These are phyloP conservation scores for Anableps anableps DNA, from an alignment of 2,797 vertebrate genomes.

Conservation along the genomic window DNA sequence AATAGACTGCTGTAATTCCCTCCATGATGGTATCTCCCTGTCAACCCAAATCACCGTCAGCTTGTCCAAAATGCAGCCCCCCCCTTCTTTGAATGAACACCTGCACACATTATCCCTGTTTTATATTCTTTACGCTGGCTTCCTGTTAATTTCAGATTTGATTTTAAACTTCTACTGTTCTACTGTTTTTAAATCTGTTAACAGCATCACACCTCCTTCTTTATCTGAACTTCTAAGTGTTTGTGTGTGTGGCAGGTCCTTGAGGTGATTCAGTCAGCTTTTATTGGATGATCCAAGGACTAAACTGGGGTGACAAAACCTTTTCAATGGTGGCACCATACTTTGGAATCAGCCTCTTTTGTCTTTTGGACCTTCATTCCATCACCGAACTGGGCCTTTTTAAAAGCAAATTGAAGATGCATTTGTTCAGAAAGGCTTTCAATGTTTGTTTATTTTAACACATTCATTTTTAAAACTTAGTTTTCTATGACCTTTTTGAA, in stretches of 20 bases:
- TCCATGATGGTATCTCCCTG: too few species aligned
- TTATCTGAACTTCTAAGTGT: neutral
- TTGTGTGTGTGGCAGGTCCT: neutral
- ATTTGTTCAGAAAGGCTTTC: neutral
- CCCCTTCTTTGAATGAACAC: neutral
- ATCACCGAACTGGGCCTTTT: neutral
- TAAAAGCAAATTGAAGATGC: neutral
- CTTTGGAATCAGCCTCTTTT: neutral
- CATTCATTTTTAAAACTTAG: neutral
- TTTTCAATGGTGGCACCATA: neutral
- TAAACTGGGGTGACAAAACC: too few species aligned
- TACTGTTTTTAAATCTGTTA: neutral
- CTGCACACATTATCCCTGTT: neutral
- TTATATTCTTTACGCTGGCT: too few species aligned
- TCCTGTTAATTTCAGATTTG: neutral
- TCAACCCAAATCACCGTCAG: too few species aligned
- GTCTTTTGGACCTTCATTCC: neutral
- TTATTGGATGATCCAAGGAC: neutral
- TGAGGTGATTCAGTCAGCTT: neutral
- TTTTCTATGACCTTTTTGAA: neutral
- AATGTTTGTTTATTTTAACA: neutral
- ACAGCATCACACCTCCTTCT: neutral
- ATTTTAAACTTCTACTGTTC: neutral
- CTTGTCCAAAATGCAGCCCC: too few species aligned
- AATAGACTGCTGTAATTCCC: too few species aligned